These are phyloP conservation scores for Lutraria rhynchaena DNA, from an alignment of 1,140 invertebrate species.

Conservation along the genomic window DNA sequence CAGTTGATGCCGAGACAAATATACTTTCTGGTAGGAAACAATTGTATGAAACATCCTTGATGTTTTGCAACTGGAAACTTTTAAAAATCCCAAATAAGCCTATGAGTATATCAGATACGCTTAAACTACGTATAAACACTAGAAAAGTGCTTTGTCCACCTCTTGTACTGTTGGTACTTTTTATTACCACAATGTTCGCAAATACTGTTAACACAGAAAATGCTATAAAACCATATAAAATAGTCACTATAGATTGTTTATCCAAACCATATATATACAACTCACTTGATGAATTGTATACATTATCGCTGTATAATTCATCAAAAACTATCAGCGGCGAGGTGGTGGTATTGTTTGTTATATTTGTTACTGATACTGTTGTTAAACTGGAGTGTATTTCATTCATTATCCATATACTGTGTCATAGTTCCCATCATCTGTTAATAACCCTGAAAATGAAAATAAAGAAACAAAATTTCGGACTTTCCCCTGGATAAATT, in stretches of 20 bases:
- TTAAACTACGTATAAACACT: constrained; percentile 74
- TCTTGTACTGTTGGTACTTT: constrained; percentile 69
- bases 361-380: too few relatives aligned
- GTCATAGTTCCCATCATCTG: too few relatives aligned
- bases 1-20: constrained; percentile 70
- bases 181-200: constrained; percentile 59
- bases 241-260: not conserved
- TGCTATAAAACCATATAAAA: constrained; percentile 29
- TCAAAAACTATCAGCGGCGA: too few relatives aligned
- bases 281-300: too few relatives aligned
- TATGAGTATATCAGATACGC: constrained; percentile 69
- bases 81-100: constrained; percentile 75
- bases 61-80: constrained; percentile 63
- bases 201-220: constrained; percentile 58
- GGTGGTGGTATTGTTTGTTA: too few relatives aligned
- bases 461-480: too few relatives aligned
- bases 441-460: too few relatives aligned
- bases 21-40: constrained; percentile 79
- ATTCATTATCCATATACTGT: too few relatives aligned
- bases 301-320: too few relatives aligned
- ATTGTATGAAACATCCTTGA: constrained; percentile 64
- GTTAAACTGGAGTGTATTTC: too few relatives aligned
- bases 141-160: constrained; percentile 71
- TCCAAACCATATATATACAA: too few relatives aligned
- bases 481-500: too few relatives aligned